Conservation (phyloP, 2,113 vertebrate genomes). For the Circaetus gallicus region DNA sequence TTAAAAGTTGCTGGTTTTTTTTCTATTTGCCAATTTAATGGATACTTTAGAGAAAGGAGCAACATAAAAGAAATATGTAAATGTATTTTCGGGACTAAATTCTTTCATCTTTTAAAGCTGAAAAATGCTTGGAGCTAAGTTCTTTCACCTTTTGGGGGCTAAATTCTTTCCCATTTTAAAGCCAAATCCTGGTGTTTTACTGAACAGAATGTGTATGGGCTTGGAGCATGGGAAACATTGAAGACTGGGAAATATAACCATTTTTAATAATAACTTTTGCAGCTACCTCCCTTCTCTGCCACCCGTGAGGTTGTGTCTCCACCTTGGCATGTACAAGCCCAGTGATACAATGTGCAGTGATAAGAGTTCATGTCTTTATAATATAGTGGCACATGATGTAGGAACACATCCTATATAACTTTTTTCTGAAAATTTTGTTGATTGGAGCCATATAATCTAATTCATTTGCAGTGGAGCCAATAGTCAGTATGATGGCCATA, state of each 20-base stretch:
- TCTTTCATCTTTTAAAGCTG: neutral
- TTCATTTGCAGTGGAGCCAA: neutral
- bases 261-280: neutral
- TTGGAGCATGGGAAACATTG: neutral
- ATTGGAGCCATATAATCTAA: neutral
- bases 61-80: neutral
- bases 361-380: neutral
- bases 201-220: neutral
- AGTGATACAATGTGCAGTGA: neutral
- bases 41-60: neutral
- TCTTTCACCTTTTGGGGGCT: neutral
- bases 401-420: neutral
- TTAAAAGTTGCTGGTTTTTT: neutral
- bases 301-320: neutral
- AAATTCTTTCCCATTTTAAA: neutral
- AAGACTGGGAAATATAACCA: neutral
- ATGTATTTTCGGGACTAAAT: neutral
- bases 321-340: rapidly evolving
- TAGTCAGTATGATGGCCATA: neutral
- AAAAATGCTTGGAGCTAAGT: neutral
- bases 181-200: neutral
- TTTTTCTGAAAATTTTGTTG: neutral
- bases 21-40: neutral
- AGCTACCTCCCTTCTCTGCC: neutral
- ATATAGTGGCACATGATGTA: neutral